A percentile compares a stretch with the other conserved stretches of the same genome.
phyloP scores from a whole-genome alignment of 2,113 vertebrate genomes.

The Phodopus roborovskii region DNA sequence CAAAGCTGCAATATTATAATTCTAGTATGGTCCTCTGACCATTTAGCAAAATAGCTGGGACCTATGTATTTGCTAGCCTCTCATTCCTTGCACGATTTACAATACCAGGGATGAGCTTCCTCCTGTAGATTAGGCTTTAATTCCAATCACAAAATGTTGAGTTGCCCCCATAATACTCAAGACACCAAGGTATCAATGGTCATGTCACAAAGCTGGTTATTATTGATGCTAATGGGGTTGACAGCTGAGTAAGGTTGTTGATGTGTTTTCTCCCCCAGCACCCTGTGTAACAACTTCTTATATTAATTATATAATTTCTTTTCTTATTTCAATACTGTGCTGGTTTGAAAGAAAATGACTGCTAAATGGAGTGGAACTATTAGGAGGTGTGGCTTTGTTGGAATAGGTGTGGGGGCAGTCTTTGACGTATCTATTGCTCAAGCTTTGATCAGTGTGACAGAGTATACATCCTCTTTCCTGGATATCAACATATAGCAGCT shows the following conservation, averaged over 20 bases:
- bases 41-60: neutral
- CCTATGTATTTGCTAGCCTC: too few species aligned
- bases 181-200: neutral
- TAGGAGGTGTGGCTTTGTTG: too few species aligned
- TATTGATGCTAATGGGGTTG: too few species aligned
- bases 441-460: too few species aligned
- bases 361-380: too few species aligned
- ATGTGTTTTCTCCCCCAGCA: too few species aligned
- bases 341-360: too few species aligned
- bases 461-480: neutral
- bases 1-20: neutral
- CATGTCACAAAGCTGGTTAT: neutral
- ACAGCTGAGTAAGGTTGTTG: neutral
- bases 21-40: neutral
- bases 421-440: neutral
- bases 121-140: neutral
- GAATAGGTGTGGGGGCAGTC: neutral
- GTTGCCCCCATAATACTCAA: neutral
- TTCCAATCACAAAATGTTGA: neutral
- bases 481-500: neutral
- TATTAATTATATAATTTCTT: neutral
- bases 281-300: neutral
- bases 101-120: neutral
- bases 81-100: neutral
- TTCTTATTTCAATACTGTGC: neutral